Base-by-base conservation (phyloP, 2,888 invertebrate genomes). In the Cylloceria caligata region DNA sequence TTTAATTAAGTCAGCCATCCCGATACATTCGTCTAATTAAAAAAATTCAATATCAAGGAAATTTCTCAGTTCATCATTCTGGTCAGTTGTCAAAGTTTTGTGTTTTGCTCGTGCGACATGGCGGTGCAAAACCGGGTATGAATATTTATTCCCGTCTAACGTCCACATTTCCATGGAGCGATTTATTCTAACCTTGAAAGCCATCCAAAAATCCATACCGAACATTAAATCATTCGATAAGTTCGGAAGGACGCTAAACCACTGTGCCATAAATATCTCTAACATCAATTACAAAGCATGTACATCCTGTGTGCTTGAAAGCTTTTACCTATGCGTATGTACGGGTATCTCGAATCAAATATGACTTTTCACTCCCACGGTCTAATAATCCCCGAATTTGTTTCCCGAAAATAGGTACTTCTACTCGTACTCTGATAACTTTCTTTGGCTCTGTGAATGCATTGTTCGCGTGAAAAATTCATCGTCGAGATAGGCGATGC, bases 361-460 rank as follows among this genome's bases (percentile, higher is more conserved):
- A 24, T 3, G 52, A 52, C 3, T 24, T 24, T 3, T 52, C 52
- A 9, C 52, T 24, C 2, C 13, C 52, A 24, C 52, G 24, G 21
- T 52, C 52, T 2, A 52, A 24, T 24, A 52, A 24, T 52, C 52
- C 52, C 9, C 52, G 52, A 11, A 52, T 52, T 13, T 27, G 24
- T 52, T 52, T 11, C 24, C 52, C 52, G 52, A 52, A 52, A 24
- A 52, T 24, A 0, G 52, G 11, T 11, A 52, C 24, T 52, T 52
- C 52, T 2, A 52, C 24, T 9, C 24, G 21, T 4, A 52, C 24
- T 52, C 52, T 0, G 13, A 27, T 52, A 1, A 95, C 94, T 95
- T 94, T 95, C 95, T 95, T 94, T 93, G 93, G 47, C 1, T 47
- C 19, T 16, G 4, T 47, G 19, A 47, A 7, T 19, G 16, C 47